Conservation (phyloP, 2,888 invertebrate genomes). For the Andrena bicolor region DNA sequence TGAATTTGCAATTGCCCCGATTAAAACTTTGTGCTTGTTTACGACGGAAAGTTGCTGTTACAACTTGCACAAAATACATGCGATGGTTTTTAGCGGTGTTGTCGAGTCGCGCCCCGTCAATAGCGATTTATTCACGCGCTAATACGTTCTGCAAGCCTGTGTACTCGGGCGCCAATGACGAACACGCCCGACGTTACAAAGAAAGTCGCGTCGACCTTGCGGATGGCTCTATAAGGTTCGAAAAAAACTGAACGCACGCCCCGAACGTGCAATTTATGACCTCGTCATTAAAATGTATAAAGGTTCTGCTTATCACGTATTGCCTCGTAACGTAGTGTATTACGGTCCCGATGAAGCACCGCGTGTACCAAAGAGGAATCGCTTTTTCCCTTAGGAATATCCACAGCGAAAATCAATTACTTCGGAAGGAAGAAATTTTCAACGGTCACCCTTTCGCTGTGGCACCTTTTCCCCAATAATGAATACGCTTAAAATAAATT, state of each 20-base stretch:
- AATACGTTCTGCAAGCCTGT: constrained; percentile 33
- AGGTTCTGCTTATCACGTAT: constrained; percentile 52
- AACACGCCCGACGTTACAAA: constrained; percentile 33
- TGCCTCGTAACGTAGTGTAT: constrained; percentile 16
- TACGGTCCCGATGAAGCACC: constrained; percentile 1
- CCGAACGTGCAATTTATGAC: constrained; percentile 52
- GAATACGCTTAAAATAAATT: not conserved
- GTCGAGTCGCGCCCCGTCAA: not conserved
- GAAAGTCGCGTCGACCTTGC: constrained; percentile 53
- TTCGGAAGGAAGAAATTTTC: not conserved
- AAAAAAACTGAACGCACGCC: constrained; percentile 40
- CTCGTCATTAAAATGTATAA: constrained; percentile 62
- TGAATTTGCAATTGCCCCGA: too few relatives aligned
- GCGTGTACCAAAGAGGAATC: constrained; percentile 14
- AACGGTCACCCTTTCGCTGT: not conserved
- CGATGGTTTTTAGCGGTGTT: constrained; percentile 12
- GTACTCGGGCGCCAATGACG: constrained; percentile 35
- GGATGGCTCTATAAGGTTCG: constrained; percentile 53
- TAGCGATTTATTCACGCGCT: constrained; percentile 29
- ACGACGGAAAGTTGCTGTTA: not conserved
- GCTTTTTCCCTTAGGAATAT: not conserved
- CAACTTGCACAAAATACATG: not conserved
- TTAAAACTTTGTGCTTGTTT: too few relatives aligned
- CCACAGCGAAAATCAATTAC: constrained; percentile 9
- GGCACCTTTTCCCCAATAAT: not conserved